Base-by-base conservation (phyloP, 1,140 invertebrate species). In the Thaumetopoea pityocampa region DNA sequence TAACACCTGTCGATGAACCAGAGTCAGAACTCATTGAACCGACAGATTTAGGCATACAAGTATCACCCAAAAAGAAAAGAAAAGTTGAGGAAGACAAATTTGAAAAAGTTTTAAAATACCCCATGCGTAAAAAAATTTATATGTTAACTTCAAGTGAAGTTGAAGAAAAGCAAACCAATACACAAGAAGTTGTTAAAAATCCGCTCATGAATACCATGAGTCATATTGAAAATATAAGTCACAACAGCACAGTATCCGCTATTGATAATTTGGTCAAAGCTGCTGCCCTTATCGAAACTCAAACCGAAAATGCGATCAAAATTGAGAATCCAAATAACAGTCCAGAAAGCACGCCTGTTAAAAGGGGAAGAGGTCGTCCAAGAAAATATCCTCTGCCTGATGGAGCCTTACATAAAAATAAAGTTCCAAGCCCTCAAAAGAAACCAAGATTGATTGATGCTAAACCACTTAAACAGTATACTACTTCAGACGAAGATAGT, bases 11-110 rank as follows among this genome's bases (percentile, higher is more conserved):
- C 3, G 74, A 82, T 30, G 60, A 51, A 18, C 80, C 83, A 2
- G 83, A 85, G 35, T 44, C 85, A 26, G 81, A 86, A 63, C 54
- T 86, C 7, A 85, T 86, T 36, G 71, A 80, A 51, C 77, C 82
- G 4, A 42, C 49, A 32, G 77, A 82, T 43, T 57, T 82, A 20
- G 72, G 66, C 7, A 61, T 80, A 34, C 66, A 70, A 35, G 45
- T 54, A 15, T 74, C 70, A 9, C 68, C 68, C 8, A 82, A 81
- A 40, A 82, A 80, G 51, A 82, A 74, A 60, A 60, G 71, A 12
- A 72, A 60, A 46, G 51, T 60, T 8, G 77, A 85, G n/a, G 77
- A 84, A 10, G 55, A 37, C 11, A 56, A 43, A 47, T 8, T 6
- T 18, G 72, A 82, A 11, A 78, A 70, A 55, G 58, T 36, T 20